phyloP scores from a whole-genome alignment of 2,888 invertebrate species.

The Cantharis nigra region DNA sequence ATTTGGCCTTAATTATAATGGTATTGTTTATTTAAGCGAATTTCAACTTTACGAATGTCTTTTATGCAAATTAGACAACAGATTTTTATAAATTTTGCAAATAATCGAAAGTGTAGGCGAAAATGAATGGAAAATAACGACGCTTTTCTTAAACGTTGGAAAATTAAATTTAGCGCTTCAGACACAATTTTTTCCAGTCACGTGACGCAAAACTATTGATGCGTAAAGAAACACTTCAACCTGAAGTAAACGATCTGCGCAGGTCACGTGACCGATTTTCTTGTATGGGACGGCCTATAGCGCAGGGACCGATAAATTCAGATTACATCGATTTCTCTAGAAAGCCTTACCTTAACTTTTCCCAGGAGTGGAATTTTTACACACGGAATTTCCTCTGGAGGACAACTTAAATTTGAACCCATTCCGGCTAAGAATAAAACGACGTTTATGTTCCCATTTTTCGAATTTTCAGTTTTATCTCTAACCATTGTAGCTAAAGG shows the following conservation, averaged over 20 bases:
- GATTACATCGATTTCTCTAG: neutral
- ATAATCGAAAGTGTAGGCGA: neutral
- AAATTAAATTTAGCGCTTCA: neutral
- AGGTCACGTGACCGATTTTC: neutral
- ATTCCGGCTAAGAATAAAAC: constrained; percentile 3
- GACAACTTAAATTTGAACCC: neutral
- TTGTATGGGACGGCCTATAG: neutral
- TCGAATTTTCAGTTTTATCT: neutral
- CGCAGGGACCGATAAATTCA: neutral
- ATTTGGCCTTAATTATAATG: neutral
- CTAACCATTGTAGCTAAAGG: neutral
- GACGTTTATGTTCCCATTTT: neutral
- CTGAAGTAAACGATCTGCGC: neutral
- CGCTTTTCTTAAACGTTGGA: neutral
- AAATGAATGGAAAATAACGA: neutral
- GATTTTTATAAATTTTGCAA: neutral
- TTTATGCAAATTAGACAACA: neutral
- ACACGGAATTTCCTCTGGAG: neutral
- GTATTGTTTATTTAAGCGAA: neutral
- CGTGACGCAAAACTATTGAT: neutral
- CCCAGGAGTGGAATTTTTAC: neutral
- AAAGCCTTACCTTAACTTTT: constrained; percentile 7
- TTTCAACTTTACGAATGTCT: neutral
- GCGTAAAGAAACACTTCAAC: neutral
- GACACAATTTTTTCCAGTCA: too few species aligned